These are phyloP conservation scores for Oreochromis aureus DNA, from an alignment of 2,113 vertebrate species.

Conservation along the genomic window DNA sequence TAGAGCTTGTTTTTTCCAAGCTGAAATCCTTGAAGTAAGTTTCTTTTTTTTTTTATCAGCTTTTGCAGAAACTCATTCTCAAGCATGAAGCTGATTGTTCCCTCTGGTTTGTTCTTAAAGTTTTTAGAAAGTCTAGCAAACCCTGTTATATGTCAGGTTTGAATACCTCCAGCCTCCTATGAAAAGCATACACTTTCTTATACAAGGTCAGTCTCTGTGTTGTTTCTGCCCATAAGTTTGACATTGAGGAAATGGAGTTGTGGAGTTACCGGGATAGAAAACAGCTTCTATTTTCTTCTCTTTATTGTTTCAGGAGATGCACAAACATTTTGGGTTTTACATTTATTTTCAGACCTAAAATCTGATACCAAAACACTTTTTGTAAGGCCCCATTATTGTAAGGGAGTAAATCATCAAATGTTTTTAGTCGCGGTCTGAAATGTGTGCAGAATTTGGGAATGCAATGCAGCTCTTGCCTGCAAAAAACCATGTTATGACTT, in stretches of 20 bases:
- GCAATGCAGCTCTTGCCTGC: not conserved
- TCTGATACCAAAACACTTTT: not conserved
- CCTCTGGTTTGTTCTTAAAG: not conserved
- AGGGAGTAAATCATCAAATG: not conserved
- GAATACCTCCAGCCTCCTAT: not conserved
- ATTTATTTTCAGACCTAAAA: not conserved
- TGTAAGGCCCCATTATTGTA: not conserved
- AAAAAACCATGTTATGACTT: not conserved
- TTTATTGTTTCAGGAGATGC: not conserved
- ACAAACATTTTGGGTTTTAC: not conserved
- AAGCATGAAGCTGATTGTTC: not conserved
- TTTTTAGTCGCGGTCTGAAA: not conserved
- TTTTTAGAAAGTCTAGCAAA: not conserved
- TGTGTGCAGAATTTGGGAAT: not conserved
- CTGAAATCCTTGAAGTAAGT: not conserved
- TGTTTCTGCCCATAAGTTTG: not conserved
- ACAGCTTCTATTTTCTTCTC: not conserved
- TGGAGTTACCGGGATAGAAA: not conserved
- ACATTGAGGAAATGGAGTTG: not conserved
- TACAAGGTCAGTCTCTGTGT: not conserved
- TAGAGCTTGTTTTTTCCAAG: not conserved
- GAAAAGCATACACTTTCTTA: not conserved
- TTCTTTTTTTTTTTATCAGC: not conserved
- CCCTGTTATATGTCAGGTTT: not conserved
- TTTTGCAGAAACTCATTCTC: not conserved